Evolutionary conservation across 2,797 vertebrate genomes (phyloP).

Genomic region (Knipowitschia caucasica): DNA sequence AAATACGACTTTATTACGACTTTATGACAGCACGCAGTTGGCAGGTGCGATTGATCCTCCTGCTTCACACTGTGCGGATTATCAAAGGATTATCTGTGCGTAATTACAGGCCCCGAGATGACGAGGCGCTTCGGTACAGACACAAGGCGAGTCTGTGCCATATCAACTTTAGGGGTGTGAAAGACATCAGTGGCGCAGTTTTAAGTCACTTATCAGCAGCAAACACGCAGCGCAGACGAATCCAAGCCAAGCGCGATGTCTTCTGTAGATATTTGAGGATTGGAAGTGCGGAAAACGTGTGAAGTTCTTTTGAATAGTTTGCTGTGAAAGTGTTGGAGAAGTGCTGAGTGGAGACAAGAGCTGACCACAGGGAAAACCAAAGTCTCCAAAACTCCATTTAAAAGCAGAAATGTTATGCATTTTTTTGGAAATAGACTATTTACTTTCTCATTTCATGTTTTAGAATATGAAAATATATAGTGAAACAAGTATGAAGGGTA

Average conservation of each 20-base stretch:
- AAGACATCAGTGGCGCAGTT: slow-evolving; percentile 21
- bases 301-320: neutral
- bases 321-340: neutral
- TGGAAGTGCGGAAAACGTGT: neutral
- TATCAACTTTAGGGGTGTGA: neutral
- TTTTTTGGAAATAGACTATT: too few species aligned
- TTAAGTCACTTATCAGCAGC: slow-evolving; percentile 44
- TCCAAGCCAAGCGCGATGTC: slow-evolving; percentile 26
- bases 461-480: too few species aligned
- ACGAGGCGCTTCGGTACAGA: slow-evolving; percentile 60
- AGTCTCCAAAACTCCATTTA: too few species aligned
- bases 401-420: too few species aligned
- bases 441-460: too few species aligned
- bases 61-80: slow-evolving; percentile 68
- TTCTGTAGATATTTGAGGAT: neutral
- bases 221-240: slow-evolving; percentile 27
- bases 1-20: neutral
- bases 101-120: slow-evolving; percentile 69
- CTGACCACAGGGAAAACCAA: neutral
- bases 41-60: slow-evolving; percentile 66
- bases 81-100: slow-evolving; percentile 74
- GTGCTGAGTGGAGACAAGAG: neutral
- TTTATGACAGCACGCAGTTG: slow-evolving; percentile 67
- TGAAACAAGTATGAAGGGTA: too few species aligned
- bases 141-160: slow-evolving; percentile 1